These are phyloP conservation scores for Sparidentex hasta DNA, from an alignment of 2,797 vertebrate species.

Conservation along the genomic window DNA sequence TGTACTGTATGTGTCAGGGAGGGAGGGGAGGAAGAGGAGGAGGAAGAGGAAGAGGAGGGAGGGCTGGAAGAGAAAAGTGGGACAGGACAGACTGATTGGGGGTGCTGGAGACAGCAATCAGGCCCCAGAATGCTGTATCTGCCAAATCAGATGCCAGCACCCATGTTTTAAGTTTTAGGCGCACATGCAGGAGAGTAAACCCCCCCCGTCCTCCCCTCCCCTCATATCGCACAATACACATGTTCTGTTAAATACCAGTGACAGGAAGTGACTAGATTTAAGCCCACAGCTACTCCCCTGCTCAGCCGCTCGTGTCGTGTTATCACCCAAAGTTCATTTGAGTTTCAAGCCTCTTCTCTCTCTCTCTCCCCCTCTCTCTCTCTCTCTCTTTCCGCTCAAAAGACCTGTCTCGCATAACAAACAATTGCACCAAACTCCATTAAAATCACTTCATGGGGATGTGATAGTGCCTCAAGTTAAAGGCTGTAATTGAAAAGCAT, in stretches of 20 bases:
- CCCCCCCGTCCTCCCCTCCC: neutral
- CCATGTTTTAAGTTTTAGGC: constrained; percentile 51
- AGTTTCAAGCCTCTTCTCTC: constrained; percentile 42
- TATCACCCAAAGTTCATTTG: constrained; percentile 72
- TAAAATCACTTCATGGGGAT: constrained; percentile 82
- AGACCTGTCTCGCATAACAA: constrained; percentile 81
- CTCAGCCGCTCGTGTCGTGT: constrained; percentile 67
- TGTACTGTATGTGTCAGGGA: constrained; percentile 39
- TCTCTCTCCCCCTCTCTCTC: constrained; percentile 8
- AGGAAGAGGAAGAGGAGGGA: constrained; percentile 19
- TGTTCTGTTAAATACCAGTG: constrained; percentile 63
- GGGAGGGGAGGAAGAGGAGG: constrained; percentile 19
- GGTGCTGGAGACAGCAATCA: constrained; percentile 44
- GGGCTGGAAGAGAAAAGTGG: constrained; percentile 62
- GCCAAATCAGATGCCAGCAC: constrained; percentile 51
- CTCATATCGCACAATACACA: constrained; percentile 34
- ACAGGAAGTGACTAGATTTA: constrained; percentile 57
- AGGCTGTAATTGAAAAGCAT: constrained; percentile 83
- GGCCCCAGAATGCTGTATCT: constrained; percentile 49
- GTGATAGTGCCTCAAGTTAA: constrained; percentile 81
- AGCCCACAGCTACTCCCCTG: constrained; percentile 50
- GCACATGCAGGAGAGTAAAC: constrained; percentile 20
- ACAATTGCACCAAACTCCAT: constrained; percentile 81
- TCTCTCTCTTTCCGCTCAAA: constrained; percentile 48
- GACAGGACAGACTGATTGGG: constrained; percentile 57